Base-by-base conservation (phyloP, 2,888 invertebrate species). In the Chamaedrilus cognettii region DNA sequence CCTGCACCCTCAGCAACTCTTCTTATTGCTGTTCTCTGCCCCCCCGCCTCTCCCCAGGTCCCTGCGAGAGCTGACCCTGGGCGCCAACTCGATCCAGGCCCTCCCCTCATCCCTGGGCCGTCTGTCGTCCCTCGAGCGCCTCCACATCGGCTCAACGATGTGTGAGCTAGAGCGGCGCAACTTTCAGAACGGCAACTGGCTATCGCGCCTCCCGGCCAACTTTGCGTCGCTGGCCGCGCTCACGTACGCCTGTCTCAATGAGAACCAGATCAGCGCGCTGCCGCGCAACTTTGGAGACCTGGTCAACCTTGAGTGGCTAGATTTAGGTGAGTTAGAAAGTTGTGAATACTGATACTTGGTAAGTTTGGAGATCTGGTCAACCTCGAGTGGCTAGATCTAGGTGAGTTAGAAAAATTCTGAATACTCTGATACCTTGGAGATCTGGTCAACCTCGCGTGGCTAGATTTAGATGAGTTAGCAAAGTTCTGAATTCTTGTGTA, bases 161-260 rank as follows among this genome's bases (percentile, higher is more conserved):
- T 75, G 73, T 51, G 80, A 80, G 66, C 60, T 79, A 4, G 80
- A 80, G 67, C 64, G 79, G 50, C 65, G 76, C 11, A 76, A 77
- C 55, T 78, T 77, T 66, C 78, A 77, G 63, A 81, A 79, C 72
- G 81, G 81, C 19, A 81, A 81, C 70, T 79, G 78, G 78, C 52
- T 81, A 4, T 55, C 65, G 4, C 64, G 67, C 11, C 65, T 81
- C 30, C 81, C 81, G 7, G 64, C 66, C 5, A 75, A 72, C 63
- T 74, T 80, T 63, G 70, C 76, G 62, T 55, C 67, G 31, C 70
- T 81, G 60, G 62, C n/a, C 1, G 70, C 70, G 23, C 70, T 81
- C 23, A 74, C 61, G 42, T 72, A 74, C 51, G 67, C 78, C 0
- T 70, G 75, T 55, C 56, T 80, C 15, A 79, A 80, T 71, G 80